phyloP scores from a whole-genome alignment of 2,113 vertebrate genomes.

The Ictalurus furcatus region DNA sequence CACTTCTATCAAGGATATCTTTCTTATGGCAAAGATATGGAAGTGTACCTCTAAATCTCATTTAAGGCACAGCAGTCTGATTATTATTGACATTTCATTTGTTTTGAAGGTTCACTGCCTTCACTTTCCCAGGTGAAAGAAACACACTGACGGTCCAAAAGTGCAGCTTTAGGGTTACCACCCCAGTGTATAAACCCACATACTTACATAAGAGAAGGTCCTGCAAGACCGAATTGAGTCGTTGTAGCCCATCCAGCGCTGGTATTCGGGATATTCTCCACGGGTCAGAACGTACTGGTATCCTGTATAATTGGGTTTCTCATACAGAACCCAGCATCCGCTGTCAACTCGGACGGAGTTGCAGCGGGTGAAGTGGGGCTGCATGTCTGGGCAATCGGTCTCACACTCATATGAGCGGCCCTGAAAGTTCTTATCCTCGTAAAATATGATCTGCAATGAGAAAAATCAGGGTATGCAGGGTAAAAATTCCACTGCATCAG shows the following conservation, averaged over 20 bases:
- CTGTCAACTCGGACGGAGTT: constrained; percentile 65
- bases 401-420: constrained; percentile 74
- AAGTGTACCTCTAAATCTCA: background rate
- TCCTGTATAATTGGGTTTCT: constrained; percentile 68
- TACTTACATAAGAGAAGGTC: constrained; percentile 64
- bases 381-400: constrained; percentile 68
- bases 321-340: constrained; percentile 72
- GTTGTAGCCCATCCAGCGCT: constrained; percentile 72
- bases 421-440: constrained; percentile 72
- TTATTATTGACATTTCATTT: background rate
- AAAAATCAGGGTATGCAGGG: background rate
- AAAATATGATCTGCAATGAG: constrained; percentile 68
- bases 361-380: constrained; percentile 63
- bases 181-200: background rate
- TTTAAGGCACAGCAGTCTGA: background rate
- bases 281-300: constrained; percentile 70
- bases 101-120: background rate
- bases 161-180: background rate
- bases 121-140: background rate
- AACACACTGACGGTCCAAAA: background rate
- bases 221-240: constrained; percentile 72
- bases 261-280: constrained; percentile 72
- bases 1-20: background rate
- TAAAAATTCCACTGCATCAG: background rate
- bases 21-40: background rate